Percentiles rank a stretch among this genome's conserved stretches.
These are phyloP conservation scores for Zaprionus lachaisei DNA, from an alignment of 1,140 invertebrate genomes.

Conservation along the genomic window DNA sequence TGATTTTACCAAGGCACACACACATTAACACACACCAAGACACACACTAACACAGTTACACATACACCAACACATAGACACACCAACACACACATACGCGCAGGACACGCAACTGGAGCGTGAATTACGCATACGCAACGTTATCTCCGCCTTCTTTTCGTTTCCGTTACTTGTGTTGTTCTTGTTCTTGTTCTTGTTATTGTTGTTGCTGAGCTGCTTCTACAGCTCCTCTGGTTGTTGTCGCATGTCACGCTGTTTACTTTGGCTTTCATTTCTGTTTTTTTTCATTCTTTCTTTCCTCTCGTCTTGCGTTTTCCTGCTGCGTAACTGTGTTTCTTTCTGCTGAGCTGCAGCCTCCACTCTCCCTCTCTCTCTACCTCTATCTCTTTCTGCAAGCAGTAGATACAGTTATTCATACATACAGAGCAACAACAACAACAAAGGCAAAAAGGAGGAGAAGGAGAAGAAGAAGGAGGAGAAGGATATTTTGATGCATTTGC, in stretches of 20 bases:
- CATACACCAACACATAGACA: slow-evolving; percentile 30
- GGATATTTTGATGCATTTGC: slow-evolving; percentile 44
- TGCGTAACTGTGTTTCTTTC: slow-evolving; percentile 60
- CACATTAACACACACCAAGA: slow-evolving; percentile 1
- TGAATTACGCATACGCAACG: slow-evolving; percentile 82
- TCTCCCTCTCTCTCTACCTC: slow-evolving; percentile 27
- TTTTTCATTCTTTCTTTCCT: slow-evolving; percentile 8
- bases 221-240: slow-evolving; percentile 55
- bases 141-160: slow-evolving; percentile 62
- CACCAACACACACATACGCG: slow-evolving; percentile 32
- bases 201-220: slow-evolving; percentile 35
- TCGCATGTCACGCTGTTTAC: slow-evolving; percentile 77
- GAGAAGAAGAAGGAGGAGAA: neutral
- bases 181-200: slow-evolving; percentile 8
- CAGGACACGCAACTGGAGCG: slow-evolving; percentile 76
- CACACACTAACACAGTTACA: slow-evolving; percentile 5
- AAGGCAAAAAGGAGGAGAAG: neutral
- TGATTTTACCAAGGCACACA: slow-evolving; percentile 63
- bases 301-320: slow-evolving; percentile 48
- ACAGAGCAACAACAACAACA: slow-evolving; percentile 25
- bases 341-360: slow-evolving; percentile 42
- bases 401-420: slow-evolving; percentile 26
- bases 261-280: slow-evolving; percentile 62
- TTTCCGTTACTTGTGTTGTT: slow-evolving; percentile 42
- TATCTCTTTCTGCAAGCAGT: slow-evolving; percentile 36